These are phyloP conservation scores for Sebastes vulpes DNA, from an alignment of 2,797 vertebrate genomes.

Conservation along the genomic window DNA sequence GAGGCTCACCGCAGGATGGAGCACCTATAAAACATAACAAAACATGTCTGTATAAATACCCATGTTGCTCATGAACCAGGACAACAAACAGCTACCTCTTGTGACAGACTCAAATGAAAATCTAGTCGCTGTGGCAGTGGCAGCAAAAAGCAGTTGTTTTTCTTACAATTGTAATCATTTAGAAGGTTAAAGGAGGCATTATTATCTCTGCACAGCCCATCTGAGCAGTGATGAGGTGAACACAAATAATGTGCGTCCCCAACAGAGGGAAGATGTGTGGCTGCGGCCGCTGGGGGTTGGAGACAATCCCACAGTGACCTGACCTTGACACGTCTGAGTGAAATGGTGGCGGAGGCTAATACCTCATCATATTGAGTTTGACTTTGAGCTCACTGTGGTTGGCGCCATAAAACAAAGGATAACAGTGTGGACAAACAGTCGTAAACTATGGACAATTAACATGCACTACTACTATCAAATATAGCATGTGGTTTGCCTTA, in stretches of 20 bases:
- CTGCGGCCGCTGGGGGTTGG: constrained; percentile 60
- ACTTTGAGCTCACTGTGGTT: constrained; percentile 78
- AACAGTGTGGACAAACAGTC: constrained; percentile 80
- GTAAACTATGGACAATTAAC: constrained; percentile 75
- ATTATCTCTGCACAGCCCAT: constrained; percentile 78
- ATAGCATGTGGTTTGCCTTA: background rate
- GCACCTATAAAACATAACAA: constrained; percentile 5
- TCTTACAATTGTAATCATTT: constrained; percentile 77
- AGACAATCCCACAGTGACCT: constrained; percentile 80
- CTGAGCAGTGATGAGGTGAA: constrained; percentile 82
- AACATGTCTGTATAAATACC: background rate
- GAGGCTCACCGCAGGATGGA: constrained; percentile 20
- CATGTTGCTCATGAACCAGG: background rate
- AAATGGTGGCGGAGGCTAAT: constrained; percentile 82
- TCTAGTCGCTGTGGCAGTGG: background rate
- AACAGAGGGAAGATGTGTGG: constrained; percentile 69
- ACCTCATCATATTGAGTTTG: constrained; percentile 85
- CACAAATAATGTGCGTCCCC: constrained; percentile 80
- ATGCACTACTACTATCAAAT: constrained; percentile 7
- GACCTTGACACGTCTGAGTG: constrained; percentile 86
- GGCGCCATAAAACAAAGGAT: constrained; percentile 84
- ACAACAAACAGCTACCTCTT: background rate
- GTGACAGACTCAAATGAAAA: constrained; percentile 22
- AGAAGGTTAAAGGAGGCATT: constrained; percentile 79
- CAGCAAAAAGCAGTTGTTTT: constrained; percentile 58